phyloP scores from a whole-genome alignment of 2,888 invertebrate species.

The Pedicia rivosa region DNA sequence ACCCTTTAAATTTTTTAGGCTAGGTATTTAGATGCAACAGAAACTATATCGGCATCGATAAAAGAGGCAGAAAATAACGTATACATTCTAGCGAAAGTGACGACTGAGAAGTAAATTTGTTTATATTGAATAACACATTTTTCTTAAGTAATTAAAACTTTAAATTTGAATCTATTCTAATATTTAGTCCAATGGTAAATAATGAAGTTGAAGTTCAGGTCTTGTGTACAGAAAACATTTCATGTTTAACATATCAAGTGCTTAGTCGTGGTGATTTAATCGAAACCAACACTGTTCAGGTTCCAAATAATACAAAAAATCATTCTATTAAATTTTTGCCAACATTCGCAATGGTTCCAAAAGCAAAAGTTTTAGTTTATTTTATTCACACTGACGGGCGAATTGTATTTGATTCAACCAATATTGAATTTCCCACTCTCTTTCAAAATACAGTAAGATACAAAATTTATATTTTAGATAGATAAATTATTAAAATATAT shows the following conservation, averaged over 20 bases:
- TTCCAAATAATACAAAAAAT: conserved; percentile 29
- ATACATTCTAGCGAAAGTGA: conserved; percentile 38
- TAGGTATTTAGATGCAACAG: conserved; percentile 55
- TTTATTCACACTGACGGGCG: conserved; percentile 55
- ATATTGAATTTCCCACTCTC: conserved; percentile 44
- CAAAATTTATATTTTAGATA: too few species aligned
- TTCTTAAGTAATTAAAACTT: too few species aligned
- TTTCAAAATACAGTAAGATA: conserved; percentile 72
- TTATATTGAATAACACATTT: too few species aligned
- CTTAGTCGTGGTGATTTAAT: conserved; percentile 77
- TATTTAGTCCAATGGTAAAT: conserved; percentile 43
- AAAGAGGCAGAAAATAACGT: conserved; percentile 38
- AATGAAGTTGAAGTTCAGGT: conserved; percentile 56
- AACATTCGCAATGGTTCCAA: conserved; percentile 68
- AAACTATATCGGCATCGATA: too few species aligned
- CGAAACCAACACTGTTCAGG: conserved; percentile 51
- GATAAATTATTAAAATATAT: too few species aligned
- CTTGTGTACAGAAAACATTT: conserved; percentile 55
- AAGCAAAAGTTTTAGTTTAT: conserved; percentile 63
- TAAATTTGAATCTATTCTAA: too few species aligned
- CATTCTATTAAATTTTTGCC: conserved; percentile 53
- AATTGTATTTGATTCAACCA: conserved; percentile 69
- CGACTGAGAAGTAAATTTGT: conserved; percentile 38
- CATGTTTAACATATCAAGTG: conserved; percentile 58
- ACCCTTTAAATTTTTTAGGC: too few species aligned